Evolutionary conservation across 2,797 vertebrate genomes (phyloP).

Genomic region (Chelidonichthys spinosus): DNA sequence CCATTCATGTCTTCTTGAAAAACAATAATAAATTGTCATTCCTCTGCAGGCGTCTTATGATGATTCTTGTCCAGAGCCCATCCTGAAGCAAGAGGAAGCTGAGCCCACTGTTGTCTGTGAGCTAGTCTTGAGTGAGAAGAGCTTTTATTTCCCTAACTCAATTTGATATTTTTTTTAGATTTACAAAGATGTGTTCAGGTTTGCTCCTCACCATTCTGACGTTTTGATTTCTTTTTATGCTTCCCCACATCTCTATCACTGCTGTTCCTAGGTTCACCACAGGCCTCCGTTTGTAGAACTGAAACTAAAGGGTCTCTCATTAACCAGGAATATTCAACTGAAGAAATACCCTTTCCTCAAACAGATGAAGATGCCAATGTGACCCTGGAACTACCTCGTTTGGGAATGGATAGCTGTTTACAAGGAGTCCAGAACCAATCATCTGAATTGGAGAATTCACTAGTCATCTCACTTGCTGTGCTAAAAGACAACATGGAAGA

Average conservation of each 20-base stretch:
- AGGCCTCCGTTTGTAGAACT: background rate
- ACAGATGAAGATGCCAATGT: slow-evolving; percentile 12
- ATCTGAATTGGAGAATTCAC: slow-evolving; percentile 20
- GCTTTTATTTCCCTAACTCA: background rate
- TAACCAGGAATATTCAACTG: slow-evolving; percentile 22
- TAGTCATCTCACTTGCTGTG: slow-evolving; percentile 36
- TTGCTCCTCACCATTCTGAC: background rate
- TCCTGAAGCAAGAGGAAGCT: slow-evolving; percentile 67
- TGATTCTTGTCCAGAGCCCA: slow-evolving; percentile 46
- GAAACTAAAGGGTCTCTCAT: slow-evolving; percentile 12
- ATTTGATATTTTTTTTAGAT: background rate
- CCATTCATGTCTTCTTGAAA: background rate
- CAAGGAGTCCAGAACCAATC: slow-evolving; percentile 12
- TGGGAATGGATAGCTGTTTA: background rate
- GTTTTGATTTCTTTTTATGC: slow-evolving; percentile 3
- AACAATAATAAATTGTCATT: background rate
- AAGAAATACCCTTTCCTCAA: slow-evolving; percentile 4
- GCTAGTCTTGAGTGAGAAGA: slow-evolving; percentile 41
- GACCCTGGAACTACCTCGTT: background rate
- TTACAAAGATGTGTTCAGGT: background rate
- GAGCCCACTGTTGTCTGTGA: slow-evolving; percentile 34
- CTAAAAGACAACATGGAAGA: slow-evolving; percentile 18
- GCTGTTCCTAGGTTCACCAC: slow-evolving; percentile 22
- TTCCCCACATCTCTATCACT: background rate
- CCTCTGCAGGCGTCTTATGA: slow-evolving; percentile 32